phyloP scores from a whole-genome alignment of 2,113 vertebrate genomes.

The Daboia siamensis region DNA sequence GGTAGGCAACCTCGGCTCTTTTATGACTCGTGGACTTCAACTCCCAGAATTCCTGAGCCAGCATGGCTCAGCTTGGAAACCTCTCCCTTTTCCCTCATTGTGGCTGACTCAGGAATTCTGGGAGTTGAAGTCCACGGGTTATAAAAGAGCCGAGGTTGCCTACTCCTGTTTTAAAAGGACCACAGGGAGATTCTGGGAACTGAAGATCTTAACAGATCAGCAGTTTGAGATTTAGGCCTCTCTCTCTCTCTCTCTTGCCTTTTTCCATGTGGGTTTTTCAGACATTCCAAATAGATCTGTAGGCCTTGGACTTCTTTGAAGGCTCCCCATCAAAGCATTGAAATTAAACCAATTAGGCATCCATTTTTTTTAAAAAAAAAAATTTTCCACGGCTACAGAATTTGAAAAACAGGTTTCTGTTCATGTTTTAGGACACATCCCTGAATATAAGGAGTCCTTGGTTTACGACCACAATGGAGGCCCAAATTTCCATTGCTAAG shows the following conservation, averaged over 20 bases:
- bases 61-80: too few species aligned
- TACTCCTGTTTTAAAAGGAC: too few species aligned
- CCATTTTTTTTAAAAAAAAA: too few species aligned
- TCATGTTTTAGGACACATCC: not conserved
- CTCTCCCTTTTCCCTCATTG: too few species aligned
- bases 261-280: not conserved
- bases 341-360: not conserved
- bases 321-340: not conserved
- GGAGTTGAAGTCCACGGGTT: too few species aligned
- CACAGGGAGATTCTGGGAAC: not conserved
- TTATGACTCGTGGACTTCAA: too few species aligned
- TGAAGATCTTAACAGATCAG: not conserved
- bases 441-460: not conserved
- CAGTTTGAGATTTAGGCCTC: not conserved
- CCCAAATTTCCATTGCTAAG: not conserved
- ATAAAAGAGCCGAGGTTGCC: too few species aligned
- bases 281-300: not conserved
- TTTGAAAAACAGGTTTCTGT: not conserved
- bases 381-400: not conserved
- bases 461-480: not conserved
- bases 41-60: too few species aligned
- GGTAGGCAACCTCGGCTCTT: too few species aligned
- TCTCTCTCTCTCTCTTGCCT: too few species aligned
- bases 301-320: not conserved
- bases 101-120: too few species aligned